Percentiles rank a stretch among this genome's conserved stretches.
Conservation (phyloP, 2,797 vertebrate genomes). For the Octomys mimax region DNA sequence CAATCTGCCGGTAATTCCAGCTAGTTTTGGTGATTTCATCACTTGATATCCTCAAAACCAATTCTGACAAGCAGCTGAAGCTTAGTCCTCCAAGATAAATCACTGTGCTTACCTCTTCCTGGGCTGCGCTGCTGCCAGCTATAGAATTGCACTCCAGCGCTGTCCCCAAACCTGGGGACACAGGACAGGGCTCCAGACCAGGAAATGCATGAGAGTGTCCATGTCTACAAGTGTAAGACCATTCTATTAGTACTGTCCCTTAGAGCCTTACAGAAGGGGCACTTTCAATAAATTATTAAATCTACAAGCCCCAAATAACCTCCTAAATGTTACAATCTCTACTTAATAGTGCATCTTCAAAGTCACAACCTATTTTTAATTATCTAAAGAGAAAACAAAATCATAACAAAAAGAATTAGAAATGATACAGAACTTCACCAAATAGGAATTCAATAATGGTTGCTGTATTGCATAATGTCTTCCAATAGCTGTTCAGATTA, state of each 20-base stretch:
- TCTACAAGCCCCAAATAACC: neutral
- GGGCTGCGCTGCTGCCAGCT: constrained; percentile 54
- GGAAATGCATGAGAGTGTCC: neutral
- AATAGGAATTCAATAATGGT: too few relatives aligned
- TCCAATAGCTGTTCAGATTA: too few relatives aligned
- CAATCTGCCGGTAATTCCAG: constrained; percentile 98
- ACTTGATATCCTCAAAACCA: constrained; percentile 84
- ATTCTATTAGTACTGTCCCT: neutral
- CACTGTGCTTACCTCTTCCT: constrained; percentile 22
- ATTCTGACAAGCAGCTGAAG: neutral
- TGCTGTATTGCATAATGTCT: too few relatives aligned
- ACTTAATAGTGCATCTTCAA: neutral
- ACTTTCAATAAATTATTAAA: neutral
- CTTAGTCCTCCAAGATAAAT: neutral
- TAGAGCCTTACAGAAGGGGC: neutral
- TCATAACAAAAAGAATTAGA: too few relatives aligned
- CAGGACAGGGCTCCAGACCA: neutral
- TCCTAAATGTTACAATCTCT: accelerated
- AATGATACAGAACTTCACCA: too few relatives aligned
- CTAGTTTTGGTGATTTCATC: constrained; percentile 94
- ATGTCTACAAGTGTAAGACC: neutral
- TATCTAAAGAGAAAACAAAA: too few relatives aligned
- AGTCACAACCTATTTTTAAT: neutral
- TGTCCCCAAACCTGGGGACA: neutral
- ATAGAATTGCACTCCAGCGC: too few relatives aligned